These are phyloP conservation scores for Disparrhopalites patrizii DNA, from an alignment of 2,888 invertebrate species.

Conservation along the genomic window DNA sequence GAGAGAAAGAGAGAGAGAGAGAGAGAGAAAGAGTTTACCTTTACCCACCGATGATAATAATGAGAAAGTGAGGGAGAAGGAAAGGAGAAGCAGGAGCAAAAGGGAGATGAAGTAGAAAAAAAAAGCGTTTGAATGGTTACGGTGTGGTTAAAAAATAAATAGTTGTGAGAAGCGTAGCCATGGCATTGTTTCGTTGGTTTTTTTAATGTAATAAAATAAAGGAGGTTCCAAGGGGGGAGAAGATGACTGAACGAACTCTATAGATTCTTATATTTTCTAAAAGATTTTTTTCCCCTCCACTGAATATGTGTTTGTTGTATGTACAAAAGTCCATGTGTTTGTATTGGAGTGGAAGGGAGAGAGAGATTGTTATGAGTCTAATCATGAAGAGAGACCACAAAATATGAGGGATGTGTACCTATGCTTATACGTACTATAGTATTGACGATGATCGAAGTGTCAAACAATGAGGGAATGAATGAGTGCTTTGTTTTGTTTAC, in stretches of 20 bases:
- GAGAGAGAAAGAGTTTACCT: not conserved
- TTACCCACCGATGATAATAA: not conserved
- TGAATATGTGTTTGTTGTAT: too few relatives aligned
- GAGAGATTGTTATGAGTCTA: too few relatives aligned
- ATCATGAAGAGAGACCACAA: not conserved
- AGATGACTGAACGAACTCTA: too few relatives aligned
- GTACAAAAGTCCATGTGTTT: too few relatives aligned
- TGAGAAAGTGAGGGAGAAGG: too few relatives aligned
- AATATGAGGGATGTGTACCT: constrained; percentile 16
- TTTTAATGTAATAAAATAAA: constrained; percentile 22
- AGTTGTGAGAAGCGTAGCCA: constrained; percentile 17
- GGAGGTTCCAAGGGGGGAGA: too few relatives aligned
- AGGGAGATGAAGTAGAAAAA: not conserved
- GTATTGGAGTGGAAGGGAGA: too few relatives aligned
- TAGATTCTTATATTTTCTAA: too few relatives aligned
- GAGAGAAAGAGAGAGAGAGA: not conserved
- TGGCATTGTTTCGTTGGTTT: constrained; percentile 10
- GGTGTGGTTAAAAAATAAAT: constrained; percentile 1
- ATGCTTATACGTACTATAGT: not conserved
- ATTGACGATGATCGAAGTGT: constrained; percentile 23
- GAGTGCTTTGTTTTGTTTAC: constrained; percentile 8
- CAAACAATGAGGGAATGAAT: constrained; percentile 27
- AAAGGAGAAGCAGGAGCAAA: too few relatives aligned
- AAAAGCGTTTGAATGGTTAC: not conserved
- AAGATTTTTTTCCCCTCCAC: too few relatives aligned